Percentiles rank a stretch among this genome's conserved stretches.
Conservation (phyloP, 2,888 invertebrate species). For the Nemurella pictetii region DNA sequence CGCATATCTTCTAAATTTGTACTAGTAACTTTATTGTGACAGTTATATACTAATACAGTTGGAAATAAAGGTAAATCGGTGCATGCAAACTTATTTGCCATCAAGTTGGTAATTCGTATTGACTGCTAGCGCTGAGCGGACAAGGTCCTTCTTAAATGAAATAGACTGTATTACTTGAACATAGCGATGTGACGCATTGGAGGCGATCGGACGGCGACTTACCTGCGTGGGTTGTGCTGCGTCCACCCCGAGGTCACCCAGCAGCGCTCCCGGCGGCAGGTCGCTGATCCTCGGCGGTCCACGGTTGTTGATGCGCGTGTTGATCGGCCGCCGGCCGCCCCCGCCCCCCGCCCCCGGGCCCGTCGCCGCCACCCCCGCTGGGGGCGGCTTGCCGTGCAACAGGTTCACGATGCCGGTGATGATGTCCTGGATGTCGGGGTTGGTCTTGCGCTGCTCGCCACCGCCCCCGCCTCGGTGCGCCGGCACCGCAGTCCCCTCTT, state of each 20-base stretch:
- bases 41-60: too few species aligned
- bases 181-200: too few species aligned
- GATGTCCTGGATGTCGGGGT: constrained; percentile 82
- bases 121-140: too few species aligned
- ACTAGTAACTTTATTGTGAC: too few species aligned
- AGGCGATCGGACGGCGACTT: too few species aligned
- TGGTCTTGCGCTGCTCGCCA: constrained; percentile 38
- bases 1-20: too few species aligned
- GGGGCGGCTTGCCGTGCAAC: constrained; percentile 79
- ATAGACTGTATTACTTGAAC: too few species aligned
- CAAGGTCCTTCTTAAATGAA: too few species aligned
- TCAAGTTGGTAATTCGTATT: too few species aligned
- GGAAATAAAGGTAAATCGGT: too few species aligned
- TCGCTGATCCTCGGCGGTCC: constrained; percentile 87
- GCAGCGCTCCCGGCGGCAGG: constrained; percentile 68
- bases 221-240: constrained; percentile 48
- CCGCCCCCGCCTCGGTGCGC: constrained; percentile 17
- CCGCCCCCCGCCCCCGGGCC: constrained; percentile 45
- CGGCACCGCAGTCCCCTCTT: constrained; percentile 29
- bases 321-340: constrained; percentile 67
- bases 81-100: too few species aligned
- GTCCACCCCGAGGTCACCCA: constrained; percentile 60
- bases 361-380: constrained; percentile 55
- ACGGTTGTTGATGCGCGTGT: constrained; percentile 83
- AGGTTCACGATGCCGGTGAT: constrained; percentile 87